Conservation (phyloP, 2,113 vertebrate genomes). For the Corynorhinus townsendii region DNA sequence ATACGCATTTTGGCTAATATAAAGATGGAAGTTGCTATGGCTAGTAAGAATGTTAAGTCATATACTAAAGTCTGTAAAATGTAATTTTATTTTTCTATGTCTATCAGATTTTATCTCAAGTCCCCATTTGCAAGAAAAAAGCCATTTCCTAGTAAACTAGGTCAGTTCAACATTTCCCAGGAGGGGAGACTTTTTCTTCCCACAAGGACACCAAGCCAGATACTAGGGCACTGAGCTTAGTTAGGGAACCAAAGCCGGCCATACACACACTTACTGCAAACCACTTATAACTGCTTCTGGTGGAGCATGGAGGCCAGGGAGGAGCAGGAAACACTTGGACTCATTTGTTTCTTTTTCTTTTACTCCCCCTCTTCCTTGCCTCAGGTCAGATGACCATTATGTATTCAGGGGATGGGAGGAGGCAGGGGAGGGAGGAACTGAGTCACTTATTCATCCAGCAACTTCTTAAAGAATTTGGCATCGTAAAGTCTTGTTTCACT, state of each 20-base stretch:
- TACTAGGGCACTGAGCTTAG: background rate
- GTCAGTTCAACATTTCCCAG: background rate
- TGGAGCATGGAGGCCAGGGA: too few relatives aligned
- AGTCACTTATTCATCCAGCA: background rate
- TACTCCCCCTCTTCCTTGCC: background rate
- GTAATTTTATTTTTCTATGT: background rate
- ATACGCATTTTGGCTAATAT: background rate
- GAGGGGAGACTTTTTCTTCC: background rate
- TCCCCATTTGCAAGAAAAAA: background rate
- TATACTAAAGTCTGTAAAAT: background rate
- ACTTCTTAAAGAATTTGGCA: conserved; percentile 3
- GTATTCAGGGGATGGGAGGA: background rate
- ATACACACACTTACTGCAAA: background rate
- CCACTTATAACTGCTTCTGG: background rate
- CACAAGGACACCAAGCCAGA: background rate
- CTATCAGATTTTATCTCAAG: background rate
- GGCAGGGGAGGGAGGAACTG: background rate
- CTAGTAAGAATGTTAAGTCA: background rate
- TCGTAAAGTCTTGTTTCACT: background rate
- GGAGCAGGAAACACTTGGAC: background rate
- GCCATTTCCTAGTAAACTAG: background rate
- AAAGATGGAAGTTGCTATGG: background rate
- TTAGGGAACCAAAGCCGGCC: background rate
- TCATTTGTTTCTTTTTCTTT: background rate
- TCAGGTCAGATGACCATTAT: background rate